Evolutionary conservation across 2,797 vertebrate species (phyloP), one percentile per base, ranked within the genome.

Genomic region (Apodemus agrarius): DNA sequence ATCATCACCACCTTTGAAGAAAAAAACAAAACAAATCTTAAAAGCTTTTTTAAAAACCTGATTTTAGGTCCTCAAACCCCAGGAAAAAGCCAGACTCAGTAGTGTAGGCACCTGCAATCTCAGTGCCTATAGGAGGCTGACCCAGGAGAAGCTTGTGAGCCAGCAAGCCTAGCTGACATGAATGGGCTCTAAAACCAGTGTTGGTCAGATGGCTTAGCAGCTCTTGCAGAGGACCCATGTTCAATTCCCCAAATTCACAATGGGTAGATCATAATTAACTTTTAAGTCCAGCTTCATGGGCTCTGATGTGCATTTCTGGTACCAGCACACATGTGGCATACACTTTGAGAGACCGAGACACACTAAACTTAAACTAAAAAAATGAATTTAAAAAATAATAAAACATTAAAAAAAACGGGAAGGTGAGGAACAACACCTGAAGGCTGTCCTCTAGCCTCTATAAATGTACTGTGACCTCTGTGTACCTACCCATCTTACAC

Each of bases 1-100:
- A 54, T 99, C 99, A 3, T 99, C 99, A 95, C 98, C 99, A 99
- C 97, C 98, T 98, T 96, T 91, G 96, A 96, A 11, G 11, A 97
- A 52, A 96, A 90, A 69, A 57, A 96, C 63, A 98, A 95, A 80
- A 34, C 6, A 79, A 37, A 90, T 0, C 46, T 83, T 94, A 97
- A 74, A 49, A 67, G 12, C 3, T 24, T 43, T 19, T 82, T 63
- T 83, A 34, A 31, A 14, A 67, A 34, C 34, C 34, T 19, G 67
- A 69, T n/a, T 81, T 57, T 57, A n/a, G 52, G 57, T 81, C 21
- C 21, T n/a, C 34, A 57, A 57, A 80, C 21, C 49, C 31, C 49
- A 80, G 21, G 10, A 57, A 80, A 80, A 81, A 87, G 85, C 49
- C n/a, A 40, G 67, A 87, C 8, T 29, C 8, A 87, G 49, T 40